phyloP scores from a whole-genome alignment of 2,797 vertebrate genomes.

The Myotis planiceps region DNA sequence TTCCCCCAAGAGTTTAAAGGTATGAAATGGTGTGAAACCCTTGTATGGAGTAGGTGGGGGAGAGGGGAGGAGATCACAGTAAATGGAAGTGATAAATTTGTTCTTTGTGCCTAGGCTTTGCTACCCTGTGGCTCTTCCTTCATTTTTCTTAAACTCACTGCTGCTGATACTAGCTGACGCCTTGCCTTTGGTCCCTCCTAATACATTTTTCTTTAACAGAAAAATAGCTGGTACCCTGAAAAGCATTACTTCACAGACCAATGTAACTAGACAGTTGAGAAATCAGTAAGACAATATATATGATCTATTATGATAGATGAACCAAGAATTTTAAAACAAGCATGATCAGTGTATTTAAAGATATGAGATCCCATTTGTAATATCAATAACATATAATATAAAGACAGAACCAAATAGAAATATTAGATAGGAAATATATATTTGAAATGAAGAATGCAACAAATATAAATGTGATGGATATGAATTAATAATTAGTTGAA shows the following conservation, averaged over 20 bases:
- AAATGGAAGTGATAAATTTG: not conserved
- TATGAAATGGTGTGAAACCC: not conserved
- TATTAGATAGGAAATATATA: not conserved
- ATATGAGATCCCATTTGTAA: not conserved
- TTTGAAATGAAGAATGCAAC: not conserved
- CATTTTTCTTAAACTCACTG: not conserved
- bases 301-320: not conserved
- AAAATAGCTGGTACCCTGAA: not conserved
- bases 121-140: not conserved
- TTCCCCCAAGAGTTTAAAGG: not conserved
- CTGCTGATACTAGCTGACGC: not conserved
- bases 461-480: not conserved
- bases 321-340: constrained; percentile 38
- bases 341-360: not conserved
- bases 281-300: not conserved
- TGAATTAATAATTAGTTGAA: not conserved
- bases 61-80: not conserved
- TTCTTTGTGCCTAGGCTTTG: not conserved
- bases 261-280: not conserved
- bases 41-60: not conserved
- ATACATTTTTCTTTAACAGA: not conserved
- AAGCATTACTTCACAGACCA: not conserved
- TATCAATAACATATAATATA: not conserved
- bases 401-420: not conserved
- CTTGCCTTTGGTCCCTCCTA: not conserved